Evolutionary conservation across 2,113 vertebrate species (phyloP).

Genomic region (Grammomys dolichurus): DNA sequence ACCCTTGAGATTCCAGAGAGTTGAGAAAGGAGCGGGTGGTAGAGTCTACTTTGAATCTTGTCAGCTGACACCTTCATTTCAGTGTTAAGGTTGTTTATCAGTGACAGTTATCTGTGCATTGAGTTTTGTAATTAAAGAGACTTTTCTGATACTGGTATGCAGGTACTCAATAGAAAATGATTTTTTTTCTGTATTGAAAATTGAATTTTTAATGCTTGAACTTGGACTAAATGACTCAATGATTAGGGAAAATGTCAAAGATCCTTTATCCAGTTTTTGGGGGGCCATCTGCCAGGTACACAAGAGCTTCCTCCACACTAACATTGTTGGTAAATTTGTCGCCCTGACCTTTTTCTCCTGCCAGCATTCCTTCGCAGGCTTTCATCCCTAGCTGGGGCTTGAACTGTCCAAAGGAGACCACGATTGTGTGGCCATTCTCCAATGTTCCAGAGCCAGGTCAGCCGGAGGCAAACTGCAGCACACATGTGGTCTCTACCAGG

Average conservation of each 20-base stretch:
- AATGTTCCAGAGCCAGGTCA: background rate
- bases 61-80: background rate
- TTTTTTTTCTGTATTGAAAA: slow-evolving; percentile 1
- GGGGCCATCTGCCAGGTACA: background rate
- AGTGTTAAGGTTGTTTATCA: background rate
- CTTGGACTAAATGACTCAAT: slow-evolving; percentile 36
- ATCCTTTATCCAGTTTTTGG: background rate
- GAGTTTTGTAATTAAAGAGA: slow-evolving; percentile 14
- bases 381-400: background rate
- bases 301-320: background rate
- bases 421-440: background rate
- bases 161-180: background rate
- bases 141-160: background rate
- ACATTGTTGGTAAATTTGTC: background rate
- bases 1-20: background rate
- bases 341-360: background rate
- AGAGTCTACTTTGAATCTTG: background rate
- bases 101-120: background rate
- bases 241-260: background rate
- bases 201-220: slow-evolving; percentile 3
- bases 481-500: background rate
- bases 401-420: background rate
- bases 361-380: background rate
- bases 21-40: background rate
- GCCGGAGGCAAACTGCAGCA: background rate